Evolutionary conservation across 1,140 invertebrate genomes (phyloP).

Genomic region (Lethocerus indicus): DNA sequence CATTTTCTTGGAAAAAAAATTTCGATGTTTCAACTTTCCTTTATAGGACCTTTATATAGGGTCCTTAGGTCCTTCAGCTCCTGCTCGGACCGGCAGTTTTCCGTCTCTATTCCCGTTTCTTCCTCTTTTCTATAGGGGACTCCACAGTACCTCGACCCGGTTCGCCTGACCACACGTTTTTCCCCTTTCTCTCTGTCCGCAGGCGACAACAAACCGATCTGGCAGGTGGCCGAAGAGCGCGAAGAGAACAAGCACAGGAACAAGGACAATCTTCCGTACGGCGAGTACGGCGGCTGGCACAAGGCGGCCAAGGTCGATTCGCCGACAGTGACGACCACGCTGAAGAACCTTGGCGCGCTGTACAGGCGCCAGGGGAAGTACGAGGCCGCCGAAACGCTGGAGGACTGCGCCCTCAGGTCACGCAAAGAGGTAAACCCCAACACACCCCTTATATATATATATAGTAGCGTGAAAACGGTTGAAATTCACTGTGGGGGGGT

Average conservation of each 20-base stretch:
- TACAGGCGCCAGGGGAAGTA: slow-evolving; percentile 90
- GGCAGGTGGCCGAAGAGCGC: slow-evolving; percentile 97
- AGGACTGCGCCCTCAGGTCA: slow-evolving; percentile 89
- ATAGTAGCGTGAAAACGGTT: too few species aligned
- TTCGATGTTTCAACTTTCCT: too few species aligned
- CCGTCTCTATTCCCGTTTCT: too few species aligned
- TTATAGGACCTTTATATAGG: too few species aligned
- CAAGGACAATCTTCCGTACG: slow-evolving; percentile 78
- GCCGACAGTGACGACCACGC: slow-evolving; percentile 89
- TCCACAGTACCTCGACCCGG: too few species aligned
- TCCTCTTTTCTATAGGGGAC: too few species aligned
- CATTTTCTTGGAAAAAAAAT: too few species aligned
- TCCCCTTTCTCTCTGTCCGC: slow-evolving; percentile 17
- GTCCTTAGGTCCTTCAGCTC: too few species aligned
- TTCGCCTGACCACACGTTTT: too few species aligned
- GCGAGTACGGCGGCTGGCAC: slow-evolving; percentile 94
- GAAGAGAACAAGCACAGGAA: slow-evolving; percentile 89
- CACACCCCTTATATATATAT: not conserved
- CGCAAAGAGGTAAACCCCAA: slow-evolving; percentile 60
- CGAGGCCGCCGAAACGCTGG: slow-evolving; percentile 94
- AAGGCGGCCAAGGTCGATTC: slow-evolving; percentile 98
- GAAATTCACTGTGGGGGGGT: too few species aligned
- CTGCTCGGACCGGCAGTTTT: too few species aligned
- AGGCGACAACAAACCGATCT: slow-evolving; percentile 97
- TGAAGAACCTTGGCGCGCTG: slow-evolving; percentile 92